These are phyloP conservation scores for Polymixis lichenea DNA, from an alignment of 2,888 invertebrate genomes.

Conservation along the genomic window DNA sequence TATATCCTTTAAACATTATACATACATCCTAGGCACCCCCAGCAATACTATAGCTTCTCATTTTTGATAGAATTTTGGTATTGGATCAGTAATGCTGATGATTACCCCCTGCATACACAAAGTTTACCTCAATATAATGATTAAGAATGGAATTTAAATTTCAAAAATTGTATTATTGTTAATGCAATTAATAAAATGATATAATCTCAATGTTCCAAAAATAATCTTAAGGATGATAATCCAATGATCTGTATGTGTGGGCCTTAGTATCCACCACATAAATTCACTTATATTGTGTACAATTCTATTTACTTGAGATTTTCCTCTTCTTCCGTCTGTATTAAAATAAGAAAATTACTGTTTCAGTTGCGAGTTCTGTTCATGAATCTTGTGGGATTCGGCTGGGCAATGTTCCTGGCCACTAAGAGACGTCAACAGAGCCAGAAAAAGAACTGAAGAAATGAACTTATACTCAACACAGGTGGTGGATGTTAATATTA, in stretches of 20 bases:
- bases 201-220: no score
- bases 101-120: background rate
- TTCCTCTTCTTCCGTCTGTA: no score
- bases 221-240: background rate
- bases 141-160: background rate
- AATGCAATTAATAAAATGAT: no score
- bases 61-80: background rate
- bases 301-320: no score
- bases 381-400: slow-evolving; percentile 94
- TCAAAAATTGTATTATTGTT: background rate
- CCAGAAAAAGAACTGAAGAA: slow-evolving; percentile 78
- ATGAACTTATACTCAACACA: slow-evolving; percentile 33
- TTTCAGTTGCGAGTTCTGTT: slow-evolving; percentile 94
- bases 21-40: background rate
- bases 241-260: background rate
- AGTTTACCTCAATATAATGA: background rate
- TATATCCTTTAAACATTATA: background rate
- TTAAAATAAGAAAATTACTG: background rate
- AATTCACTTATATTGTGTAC: background rate
- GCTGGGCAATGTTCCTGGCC: slow-evolving; percentile 94
- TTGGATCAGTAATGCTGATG: background rate
- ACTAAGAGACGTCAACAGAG: slow-evolving; percentile 91
- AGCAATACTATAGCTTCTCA: background rate
- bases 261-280: background rate
- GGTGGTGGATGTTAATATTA: slow-evolving; percentile 68